Base-by-base conservation (phyloP, 1,140 invertebrate genomes). In the Drosophila chauvacae region DNA sequence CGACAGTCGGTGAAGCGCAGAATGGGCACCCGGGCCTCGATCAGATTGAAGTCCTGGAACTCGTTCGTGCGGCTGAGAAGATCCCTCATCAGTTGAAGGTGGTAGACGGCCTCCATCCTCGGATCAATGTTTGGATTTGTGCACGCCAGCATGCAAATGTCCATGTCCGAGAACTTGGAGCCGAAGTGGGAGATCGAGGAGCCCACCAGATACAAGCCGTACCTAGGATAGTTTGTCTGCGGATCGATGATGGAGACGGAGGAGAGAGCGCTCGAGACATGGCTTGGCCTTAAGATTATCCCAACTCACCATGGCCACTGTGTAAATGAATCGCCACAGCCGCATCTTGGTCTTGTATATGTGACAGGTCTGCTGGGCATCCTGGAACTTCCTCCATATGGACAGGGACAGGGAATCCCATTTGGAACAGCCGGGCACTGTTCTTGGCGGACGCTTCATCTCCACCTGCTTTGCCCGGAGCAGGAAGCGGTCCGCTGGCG, bases 171-270 rank as follows among this genome's bases (percentile, higher is more conserved):
- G 58, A 94, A 95, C 90, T 97, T 95, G 59, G 96, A 96, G 6
- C 97, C 98, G 94, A 99, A 98, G 30, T 98, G 98, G 77, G 97
- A 98, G 94, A 99, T 96, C 18, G 98, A 99, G 1, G 98, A 99
- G 0, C 98, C 98, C 64, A 99, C 98, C 92, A 99, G 94, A 93
- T 97, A 98, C 44, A 99, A 93, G 45, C 96, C 96, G 94, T 96
- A 97, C 48, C 94, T 94, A n/a, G 95, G 95, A 92, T 95, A 95
- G 62, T 93, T 93, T n/a, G 93, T 93, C 96, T 96, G 48, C 16
- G 45, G 13, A 55, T n/a, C 14, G 33, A 7, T 53, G 18, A 16
- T 23, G 13, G 11, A 55, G 13, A 35, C 14, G 47, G 23, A 5
- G 23, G 18, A 35, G 30, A 55, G 33, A 3, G 33, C 20, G 33